Base-by-base conservation (phyloP, 2,888 invertebrate species). In the Polydrusus cervinus region DNA sequence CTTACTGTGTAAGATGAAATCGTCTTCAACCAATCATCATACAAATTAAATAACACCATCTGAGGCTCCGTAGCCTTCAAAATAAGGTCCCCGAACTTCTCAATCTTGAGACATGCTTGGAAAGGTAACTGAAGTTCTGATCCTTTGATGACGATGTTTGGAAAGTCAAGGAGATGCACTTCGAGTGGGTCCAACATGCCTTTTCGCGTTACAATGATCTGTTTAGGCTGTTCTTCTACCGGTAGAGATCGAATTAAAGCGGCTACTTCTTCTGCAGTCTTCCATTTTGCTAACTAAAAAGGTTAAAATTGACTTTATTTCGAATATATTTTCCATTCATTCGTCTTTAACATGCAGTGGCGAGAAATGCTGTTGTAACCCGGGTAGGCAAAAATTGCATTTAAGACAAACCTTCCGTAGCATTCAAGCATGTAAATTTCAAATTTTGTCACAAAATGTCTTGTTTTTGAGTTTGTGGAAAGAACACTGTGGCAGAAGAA, bases 111-210 rank as follows among this genome's bases (percentile, higher is more conserved):
- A 86, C 98, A 98, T 8, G 98, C 99, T 87, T 99, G 98, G 94
- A 99, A 99, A 0, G 99, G 99, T 82, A 99, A 88, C 88, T 99
- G 99, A 78, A 99, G 89, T 87, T 99, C 99, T 0, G 98, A 98
- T 0, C 99, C 99, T 87, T 99, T 99, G 89, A 99, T 99, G 73
- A 99, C 99, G 87, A 99, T 99, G 88, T 99, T 99, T 13, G 99
- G 99, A 90, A 99, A 99, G 88, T 99, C 99, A n/a, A 99, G 91
- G 86, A 99, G 92, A 90, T 99, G 99, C 79, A 99, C 97, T 91
- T 99, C 99, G 72, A 99, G 92, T 1, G 99, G 99, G 91, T 99
- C 99, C 91, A 99, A 94, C 99, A 99, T 99, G 87, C 99, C 99
- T 87, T 99, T 99, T 82, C 99, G 91, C 0, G 99, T 99, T 71